phyloP scores from a whole-genome alignment of 2,113 vertebrate species.

The Mesocricetus auratus region DNA sequence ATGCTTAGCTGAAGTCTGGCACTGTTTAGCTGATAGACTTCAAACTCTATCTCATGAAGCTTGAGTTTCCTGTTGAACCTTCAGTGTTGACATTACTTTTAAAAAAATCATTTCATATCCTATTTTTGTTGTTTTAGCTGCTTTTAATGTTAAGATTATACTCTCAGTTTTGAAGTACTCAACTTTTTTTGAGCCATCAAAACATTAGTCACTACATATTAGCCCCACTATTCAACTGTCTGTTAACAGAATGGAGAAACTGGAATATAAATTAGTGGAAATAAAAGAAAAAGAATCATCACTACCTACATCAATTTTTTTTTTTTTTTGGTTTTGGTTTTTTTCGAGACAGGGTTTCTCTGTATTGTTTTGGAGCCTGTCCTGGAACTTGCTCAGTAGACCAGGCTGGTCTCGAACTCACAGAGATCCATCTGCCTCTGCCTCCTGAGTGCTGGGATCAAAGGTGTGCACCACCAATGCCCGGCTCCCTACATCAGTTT shows the following conservation, averaged over 20 bases:
- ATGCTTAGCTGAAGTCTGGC: background rate
- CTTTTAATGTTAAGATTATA: constrained; percentile 35
- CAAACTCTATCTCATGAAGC: background rate
- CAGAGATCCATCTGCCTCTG: no score
- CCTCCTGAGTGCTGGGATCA: no score
- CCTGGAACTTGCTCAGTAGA: no score
- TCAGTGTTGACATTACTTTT: background rate
- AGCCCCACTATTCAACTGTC: background rate
- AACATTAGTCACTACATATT: background rate
- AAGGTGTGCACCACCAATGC: no score
- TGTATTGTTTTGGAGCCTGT: no score
- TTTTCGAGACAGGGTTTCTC: no score
- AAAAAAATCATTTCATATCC: background rate
- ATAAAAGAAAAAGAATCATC: background rate
- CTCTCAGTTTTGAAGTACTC: constrained; percentile 34
- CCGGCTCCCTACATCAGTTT: background rate
- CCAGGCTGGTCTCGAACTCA: no score
- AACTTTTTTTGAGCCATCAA: background rate
- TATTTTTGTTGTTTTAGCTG: constrained; percentile 37
- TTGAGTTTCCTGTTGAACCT: background rate
- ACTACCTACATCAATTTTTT: background rate
- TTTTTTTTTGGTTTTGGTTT: no score
- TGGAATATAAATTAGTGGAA: constrained; percentile 25
- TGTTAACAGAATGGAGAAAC: constrained; percentile 31
- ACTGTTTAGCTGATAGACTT: background rate